Evolutionary conservation across 2,888 invertebrate genomes (phyloP).

Genomic region (Chorisops tibialis): DNA sequence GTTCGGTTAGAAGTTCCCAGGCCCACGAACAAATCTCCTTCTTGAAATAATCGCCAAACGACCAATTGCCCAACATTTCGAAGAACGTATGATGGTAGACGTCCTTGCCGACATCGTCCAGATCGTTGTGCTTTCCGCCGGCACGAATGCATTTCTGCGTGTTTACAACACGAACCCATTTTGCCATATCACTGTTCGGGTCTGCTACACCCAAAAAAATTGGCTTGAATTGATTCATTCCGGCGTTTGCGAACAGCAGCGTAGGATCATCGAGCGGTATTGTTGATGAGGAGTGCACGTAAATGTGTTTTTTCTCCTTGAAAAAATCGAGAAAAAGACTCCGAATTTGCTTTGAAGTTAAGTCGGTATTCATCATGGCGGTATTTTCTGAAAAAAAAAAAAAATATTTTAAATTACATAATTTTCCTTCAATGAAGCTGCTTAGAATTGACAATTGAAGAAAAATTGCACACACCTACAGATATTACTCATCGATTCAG

Average conservation of each 20-base stretch:
- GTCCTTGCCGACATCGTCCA: constrained; percentile 99
- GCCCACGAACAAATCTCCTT: constrained; percentile 96
- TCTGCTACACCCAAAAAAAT: constrained; percentile 95
- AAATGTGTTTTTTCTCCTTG: constrained; percentile 79
- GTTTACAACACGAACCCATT: constrained; percentile 84
- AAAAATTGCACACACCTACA: too few species aligned
- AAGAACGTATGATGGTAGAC: constrained; percentile 99
- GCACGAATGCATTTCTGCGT: constrained; percentile 99
- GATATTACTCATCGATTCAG: too few species aligned
- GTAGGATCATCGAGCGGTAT: constrained; percentile 98
- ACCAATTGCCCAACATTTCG: constrained; percentile 99
- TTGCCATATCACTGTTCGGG: constrained; percentile 93
- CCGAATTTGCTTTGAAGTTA: constrained; percentile 75
- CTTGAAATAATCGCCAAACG: constrained; percentile 99
- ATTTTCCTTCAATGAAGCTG: too few species aligned
- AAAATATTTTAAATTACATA: too few species aligned
- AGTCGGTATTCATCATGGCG: constrained; percentile 4
- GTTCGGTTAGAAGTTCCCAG: constrained; percentile 90
- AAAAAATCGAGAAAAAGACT: constrained; percentile 87
- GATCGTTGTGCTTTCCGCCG: constrained; percentile 98
- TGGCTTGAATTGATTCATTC: constrained; percentile 99
- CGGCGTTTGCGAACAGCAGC: constrained; percentile 95
- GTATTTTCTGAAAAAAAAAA: not conserved
- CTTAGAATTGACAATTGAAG: too few species aligned
- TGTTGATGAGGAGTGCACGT: constrained; percentile 96